These are phyloP conservation scores for Machimus rusticus DNA, from an alignment of 2,888 invertebrate species.

Conservation along the genomic window DNA sequence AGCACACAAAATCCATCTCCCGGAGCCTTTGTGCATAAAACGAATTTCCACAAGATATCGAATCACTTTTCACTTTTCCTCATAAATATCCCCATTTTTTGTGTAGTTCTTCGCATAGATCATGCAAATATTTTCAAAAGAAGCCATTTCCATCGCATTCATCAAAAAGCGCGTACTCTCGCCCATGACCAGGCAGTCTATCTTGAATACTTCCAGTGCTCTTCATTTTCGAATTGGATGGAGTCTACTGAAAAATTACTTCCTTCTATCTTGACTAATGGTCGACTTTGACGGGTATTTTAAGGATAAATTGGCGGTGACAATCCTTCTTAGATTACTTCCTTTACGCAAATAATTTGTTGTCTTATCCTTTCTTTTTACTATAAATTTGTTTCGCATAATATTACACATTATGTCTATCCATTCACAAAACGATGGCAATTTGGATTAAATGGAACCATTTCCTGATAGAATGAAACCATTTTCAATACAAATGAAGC, in stretches of 20 bases:
- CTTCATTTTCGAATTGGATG: not conserved
- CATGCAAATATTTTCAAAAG: constrained; percentile 35
- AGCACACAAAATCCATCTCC: constrained; percentile 7
- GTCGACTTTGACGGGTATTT: not conserved
- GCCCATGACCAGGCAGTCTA: not conserved
- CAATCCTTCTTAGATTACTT: not conserved
- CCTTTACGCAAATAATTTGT: not conserved
- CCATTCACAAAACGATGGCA: too few species aligned
- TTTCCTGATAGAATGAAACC: too few species aligned
- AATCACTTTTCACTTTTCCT: not conserved
- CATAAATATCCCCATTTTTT: not conserved
- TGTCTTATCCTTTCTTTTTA: not conserved
- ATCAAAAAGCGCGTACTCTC: not conserved
- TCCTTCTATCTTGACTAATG: not conserved
- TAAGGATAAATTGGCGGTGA: not conserved
- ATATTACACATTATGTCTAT: too few species aligned
- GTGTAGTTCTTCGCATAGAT: not conserved
- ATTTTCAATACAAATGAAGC: too few species aligned
- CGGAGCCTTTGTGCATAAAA: not conserved
- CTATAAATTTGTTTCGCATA: not conserved
- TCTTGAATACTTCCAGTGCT: not conserved
- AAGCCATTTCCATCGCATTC: constrained; percentile 31
- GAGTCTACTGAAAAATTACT: not conserved
- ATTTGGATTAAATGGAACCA: too few species aligned
- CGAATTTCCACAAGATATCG: constrained; percentile 4